Conservation (phyloP, 37 sponge, comb jelly and placozoan species). For the Amphimedon queenslandica region DNA sequence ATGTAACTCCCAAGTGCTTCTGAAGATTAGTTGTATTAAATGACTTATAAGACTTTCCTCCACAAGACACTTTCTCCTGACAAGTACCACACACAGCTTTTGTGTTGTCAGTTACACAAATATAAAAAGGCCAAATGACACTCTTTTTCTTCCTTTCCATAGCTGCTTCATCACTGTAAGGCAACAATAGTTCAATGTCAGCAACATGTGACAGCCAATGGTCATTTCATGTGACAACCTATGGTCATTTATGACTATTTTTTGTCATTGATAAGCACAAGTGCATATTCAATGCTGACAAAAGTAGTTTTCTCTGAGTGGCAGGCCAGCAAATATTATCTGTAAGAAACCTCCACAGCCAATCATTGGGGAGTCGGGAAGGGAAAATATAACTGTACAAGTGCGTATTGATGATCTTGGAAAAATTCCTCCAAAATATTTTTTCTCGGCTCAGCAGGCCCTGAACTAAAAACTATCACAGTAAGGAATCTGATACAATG, state of each 20-base stretch:
- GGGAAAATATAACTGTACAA: conserved; percentile 36
- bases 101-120: neutral
- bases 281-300: conserved; percentile 35
- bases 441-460: conserved; percentile 20
- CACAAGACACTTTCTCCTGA: neutral
- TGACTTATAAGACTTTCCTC: neutral
- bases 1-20: conserved; percentile 5
- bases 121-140: conserved; percentile 5
- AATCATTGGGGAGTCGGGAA: conserved; percentile 27
- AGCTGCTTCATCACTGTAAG: neutral
- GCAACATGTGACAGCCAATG: too few species aligned
- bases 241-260: too few species aligned
- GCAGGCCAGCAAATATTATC: conserved; percentile 14
- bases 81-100: conserved; percentile 13
- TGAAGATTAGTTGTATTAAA: conserved; percentile 9
- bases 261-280: conserved; percentile 9
- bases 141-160: conserved; percentile 8
- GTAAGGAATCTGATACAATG: conserved; percentile 20
- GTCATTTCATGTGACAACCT: too few species aligned
- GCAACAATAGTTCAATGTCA: too few species aligned
- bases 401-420: conserved; percentile 34
- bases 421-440: conserved; percentile 32
- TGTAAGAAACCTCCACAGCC: conserved; percentile 18
- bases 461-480: conserved; percentile 9
- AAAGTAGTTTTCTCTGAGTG: conserved; percentile 26